A percentile compares a stretch with the other conserved stretches of the same genome.
phyloP scores from a whole-genome alignment of 2,797 vertebrate genomes.

The Periophthalmus magnuspinnatus region DNA sequence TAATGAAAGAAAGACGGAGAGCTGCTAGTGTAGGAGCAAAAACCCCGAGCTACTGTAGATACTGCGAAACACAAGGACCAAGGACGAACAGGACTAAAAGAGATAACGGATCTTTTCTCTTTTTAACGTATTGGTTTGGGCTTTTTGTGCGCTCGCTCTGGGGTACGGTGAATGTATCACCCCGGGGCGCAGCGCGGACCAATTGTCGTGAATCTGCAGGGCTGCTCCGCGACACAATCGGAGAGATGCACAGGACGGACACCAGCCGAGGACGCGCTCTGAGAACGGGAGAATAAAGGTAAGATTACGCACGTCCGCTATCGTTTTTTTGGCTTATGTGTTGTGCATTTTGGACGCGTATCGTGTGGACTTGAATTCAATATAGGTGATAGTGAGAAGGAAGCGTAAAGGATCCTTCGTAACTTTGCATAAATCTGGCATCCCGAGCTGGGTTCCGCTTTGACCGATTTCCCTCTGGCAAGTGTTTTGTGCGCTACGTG shows the following conservation, averaged over 20 bases:
- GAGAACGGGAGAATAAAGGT: slow-evolving; percentile 61
- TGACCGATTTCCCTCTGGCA: slow-evolving; percentile 6
- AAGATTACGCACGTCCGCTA: neutral
- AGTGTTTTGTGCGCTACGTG: neutral
- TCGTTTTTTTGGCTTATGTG: neutral
- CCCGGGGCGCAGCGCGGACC: slow-evolving; percentile 63
- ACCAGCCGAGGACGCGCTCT: slow-evolving; percentile 56
- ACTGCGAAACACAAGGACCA: slow-evolving; percentile 22
- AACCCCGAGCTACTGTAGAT: slow-evolving; percentile 39
- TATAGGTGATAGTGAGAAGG: neutral
- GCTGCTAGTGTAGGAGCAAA: slow-evolving; percentile 62
- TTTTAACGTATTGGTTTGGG: neutral
- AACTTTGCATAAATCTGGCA: neutral
- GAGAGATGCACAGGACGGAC: slow-evolving; percentile 68
- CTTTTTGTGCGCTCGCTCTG: slow-evolving; percentile 33
- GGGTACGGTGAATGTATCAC: slow-evolving; percentile 61
- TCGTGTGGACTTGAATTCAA: neutral
- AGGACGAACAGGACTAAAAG: neutral
- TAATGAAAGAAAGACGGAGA: slow-evolving; percentile 78
- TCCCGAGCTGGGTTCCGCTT: neutral
- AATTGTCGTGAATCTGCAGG: slow-evolving; percentile 68
- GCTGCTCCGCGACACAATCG: slow-evolving; percentile 64
- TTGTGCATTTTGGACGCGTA: neutral
- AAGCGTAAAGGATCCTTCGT: neutral
- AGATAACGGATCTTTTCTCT: slow-evolving; percentile 1